Base-by-base conservation (phyloP, 1,140 invertebrate species). In the Melanaphis sacchari region DNA sequence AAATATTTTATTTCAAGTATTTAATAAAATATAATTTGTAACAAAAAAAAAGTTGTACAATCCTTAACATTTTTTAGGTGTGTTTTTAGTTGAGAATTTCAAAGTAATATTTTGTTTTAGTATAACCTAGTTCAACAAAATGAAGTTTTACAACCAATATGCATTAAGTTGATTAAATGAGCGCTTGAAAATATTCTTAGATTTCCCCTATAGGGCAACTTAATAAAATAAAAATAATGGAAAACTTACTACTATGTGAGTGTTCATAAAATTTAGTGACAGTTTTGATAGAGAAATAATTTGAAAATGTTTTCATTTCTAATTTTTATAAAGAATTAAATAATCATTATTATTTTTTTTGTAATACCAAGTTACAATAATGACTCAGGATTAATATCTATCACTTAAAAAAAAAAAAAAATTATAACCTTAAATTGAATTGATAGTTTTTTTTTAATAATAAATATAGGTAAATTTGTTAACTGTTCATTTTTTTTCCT, bases 121-220 rank as follows among this genome's bases (percentile, higher is more conserved):
- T 66, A 4, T 66, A 66, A 66, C 59, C 59, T 22, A 66, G 59
- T 66, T 66, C 11, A 66, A 66, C 59, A 66, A n/a, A n/a, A 84
- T 43, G 26, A n/a, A 36, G 41, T 87, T 26, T 87, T 43, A 87
- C 84, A 87, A 43, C 84, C 41, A 43, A 87, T 87, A 87, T 87
- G 41, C 40, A 87, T 87, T 87, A 87, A 43, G 40, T 87, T 87
- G 40, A 87, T 87, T 87, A 43, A 87, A 87, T 5, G 15, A 43
- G 15, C 3, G 26, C 26, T 7, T 87, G 82, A 84, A 84, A 84
- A 87, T 87, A 43, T 87, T 41, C 41, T 87, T 38, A 40, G 22
- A 43, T 43, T 87, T 84, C 26, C 24, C 38, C 40, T 40, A n/a
- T n/a, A 26, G 82, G 9, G 82, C 22, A 40, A 26, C 9, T 84